These are phyloP conservation scores for Erpetoichthys calabaricus DNA, from an alignment of 2,797 vertebrate genomes.

Conservation along the genomic window DNA sequence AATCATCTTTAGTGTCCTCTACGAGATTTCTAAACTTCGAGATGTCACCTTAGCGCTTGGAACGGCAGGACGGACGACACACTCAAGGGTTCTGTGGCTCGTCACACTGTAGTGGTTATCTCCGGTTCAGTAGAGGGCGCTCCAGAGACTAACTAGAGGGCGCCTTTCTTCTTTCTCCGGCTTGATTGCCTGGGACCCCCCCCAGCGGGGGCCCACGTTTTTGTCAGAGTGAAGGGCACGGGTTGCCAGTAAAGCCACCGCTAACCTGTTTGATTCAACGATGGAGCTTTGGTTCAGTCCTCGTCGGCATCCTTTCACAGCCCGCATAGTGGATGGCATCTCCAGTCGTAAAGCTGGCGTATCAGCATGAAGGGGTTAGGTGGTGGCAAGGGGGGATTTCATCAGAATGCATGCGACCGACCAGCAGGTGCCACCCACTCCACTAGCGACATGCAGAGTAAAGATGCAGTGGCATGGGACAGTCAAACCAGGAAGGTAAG, in stretches of 20 bases:
- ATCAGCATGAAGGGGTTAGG: no score
- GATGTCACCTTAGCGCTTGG: slow-evolving; percentile 75
- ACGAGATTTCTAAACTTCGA: slow-evolving; percentile 99
- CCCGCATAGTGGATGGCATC: no score
- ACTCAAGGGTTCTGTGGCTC: slow-evolving; percentile 67
- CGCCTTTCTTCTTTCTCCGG: neutral
- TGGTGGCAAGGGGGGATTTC: no score
- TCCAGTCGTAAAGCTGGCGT: no score
- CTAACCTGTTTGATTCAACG: no score
- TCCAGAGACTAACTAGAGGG: slow-evolving; percentile 2
- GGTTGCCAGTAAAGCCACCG: neutral
- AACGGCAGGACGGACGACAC: slow-evolving; percentile 94
- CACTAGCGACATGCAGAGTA: no score
- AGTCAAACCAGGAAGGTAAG: no score
- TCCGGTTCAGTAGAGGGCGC: slow-evolving; percentile 33
- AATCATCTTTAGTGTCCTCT: slow-evolving; percentile 94
- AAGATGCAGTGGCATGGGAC: no score
- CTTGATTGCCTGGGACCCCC: neutral
- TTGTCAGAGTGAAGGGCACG: neutral
- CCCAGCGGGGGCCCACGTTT: neutral
- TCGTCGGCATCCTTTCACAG: no score
- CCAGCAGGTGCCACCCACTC: no score
- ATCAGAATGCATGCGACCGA: no score
- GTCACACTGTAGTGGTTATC: slow-evolving; percentile 44
- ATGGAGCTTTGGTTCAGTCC: no score